Percentiles rank a stretch among this genome's conserved stretches.
phyloP scores from a whole-genome alignment of 1,140 invertebrate genomes.

The Drosophila azteca region DNA sequence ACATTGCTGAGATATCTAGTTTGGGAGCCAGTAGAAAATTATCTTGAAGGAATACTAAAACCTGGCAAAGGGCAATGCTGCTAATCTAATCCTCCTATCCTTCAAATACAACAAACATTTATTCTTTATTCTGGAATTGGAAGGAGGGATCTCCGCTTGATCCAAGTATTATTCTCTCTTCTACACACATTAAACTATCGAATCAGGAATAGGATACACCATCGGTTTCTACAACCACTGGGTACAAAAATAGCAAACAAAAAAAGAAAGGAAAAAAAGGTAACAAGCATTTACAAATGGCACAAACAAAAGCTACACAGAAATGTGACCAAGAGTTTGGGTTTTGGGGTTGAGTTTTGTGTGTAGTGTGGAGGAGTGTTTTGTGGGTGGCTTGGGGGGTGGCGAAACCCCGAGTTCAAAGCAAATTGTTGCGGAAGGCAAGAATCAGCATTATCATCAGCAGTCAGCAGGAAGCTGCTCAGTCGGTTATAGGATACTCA shows the following conservation, averaged over 20 bases:
- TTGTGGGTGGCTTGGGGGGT: not conserved
- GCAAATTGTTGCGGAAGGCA: slow-evolving; percentile 81
- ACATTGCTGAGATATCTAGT: too few relatives aligned
- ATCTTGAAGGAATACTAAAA: too few relatives aligned
- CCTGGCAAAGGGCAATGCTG: too few relatives aligned
- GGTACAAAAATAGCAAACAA: slow-evolving; percentile 20
- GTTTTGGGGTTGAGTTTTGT: slow-evolving; percentile 7
- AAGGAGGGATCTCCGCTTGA: too few relatives aligned
- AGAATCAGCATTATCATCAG: slow-evolving; percentile 81
- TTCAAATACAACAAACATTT: too few relatives aligned
- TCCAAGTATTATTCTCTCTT: too few relatives aligned
- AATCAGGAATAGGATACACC: too few relatives aligned
- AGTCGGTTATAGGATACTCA: slow-evolving; percentile 65
- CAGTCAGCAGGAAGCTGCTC: slow-evolving; percentile 63
- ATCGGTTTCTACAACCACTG: not conserved
- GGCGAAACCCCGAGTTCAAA: slow-evolving; percentile 58
- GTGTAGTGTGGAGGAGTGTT: not conserved
- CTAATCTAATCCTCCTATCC: too few relatives aligned
- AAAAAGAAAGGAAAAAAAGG: slow-evolving; percentile 33
- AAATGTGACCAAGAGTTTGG: slow-evolving; percentile 27
- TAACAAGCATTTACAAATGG: slow-evolving; percentile 54
- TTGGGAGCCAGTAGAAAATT: too few relatives aligned
- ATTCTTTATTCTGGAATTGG: too few relatives aligned
- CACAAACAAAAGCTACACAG: slow-evolving; percentile 47
- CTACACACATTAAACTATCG: too few relatives aligned